These are phyloP conservation scores for Drosophila ohnishii DNA, from an alignment of 1,140 invertebrate genomes.

Conservation along the genomic window DNA sequence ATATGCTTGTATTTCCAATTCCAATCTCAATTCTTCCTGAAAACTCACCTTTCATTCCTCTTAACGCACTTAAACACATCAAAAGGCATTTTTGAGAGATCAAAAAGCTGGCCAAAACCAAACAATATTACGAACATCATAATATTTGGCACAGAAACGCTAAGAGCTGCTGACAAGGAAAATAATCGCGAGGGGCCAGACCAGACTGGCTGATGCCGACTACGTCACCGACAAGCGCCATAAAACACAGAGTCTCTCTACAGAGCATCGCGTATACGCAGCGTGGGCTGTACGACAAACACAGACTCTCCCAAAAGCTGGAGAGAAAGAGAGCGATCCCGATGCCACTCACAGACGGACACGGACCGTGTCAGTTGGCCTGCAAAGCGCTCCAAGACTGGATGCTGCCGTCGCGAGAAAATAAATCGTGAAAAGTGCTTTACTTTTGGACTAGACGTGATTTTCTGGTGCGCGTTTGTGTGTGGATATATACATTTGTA, in stretches of 20 bases:
- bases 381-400: slow-evolving; percentile 72
- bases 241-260: slow-evolving; percentile 32
- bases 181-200: slow-evolving; percentile 25
- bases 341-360: slow-evolving; percentile 15
- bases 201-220: slow-evolving; percentile 56
- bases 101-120: slow-evolving; percentile 31
- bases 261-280: slow-evolving; percentile 22
- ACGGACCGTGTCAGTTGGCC: slow-evolving; percentile 61
- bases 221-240: slow-evolving; percentile 69
- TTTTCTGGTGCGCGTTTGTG: slow-evolving; percentile 34
- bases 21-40: not conserved
- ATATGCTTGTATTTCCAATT: not conserved
- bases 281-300: not conserved
- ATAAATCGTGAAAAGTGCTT: slow-evolving; percentile 28
- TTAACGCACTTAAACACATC: slow-evolving; percentile 29
- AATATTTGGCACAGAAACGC: slow-evolving; percentile 57
- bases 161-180: slow-evolving; percentile 45
- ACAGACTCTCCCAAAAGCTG: not conserved
- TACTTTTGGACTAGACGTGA: slow-evolving; percentile 46
- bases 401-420: slow-evolving; percentile 56
- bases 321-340: slow-evolving; percentile 18
- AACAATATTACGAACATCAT: slow-evolving; percentile 44
- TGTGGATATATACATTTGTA: slow-evolving; percentile 37
- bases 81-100: slow-evolving; percentile 12
- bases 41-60: not conserved